phyloP scores from a whole-genome alignment of 2,888 invertebrate genomes.

The Notodonta dromedarius region DNA sequence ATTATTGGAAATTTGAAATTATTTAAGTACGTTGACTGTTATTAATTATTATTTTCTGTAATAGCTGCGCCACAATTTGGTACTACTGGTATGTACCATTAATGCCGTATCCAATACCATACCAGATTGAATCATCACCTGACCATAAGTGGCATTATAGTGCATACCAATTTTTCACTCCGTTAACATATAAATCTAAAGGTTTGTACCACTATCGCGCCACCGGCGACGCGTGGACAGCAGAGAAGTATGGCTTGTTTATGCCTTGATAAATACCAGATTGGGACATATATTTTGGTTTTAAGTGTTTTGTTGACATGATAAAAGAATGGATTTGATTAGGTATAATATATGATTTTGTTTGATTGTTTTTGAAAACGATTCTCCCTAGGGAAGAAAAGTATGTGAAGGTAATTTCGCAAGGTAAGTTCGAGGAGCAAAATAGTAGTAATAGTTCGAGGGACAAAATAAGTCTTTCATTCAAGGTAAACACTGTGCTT shows the following conservation, averaged over 20 bases:
- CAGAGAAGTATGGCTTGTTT: slow-evolving; percentile 23
- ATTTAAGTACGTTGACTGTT: too few species aligned
- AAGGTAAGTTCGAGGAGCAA: too few species aligned
- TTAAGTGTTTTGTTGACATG: slow-evolving; percentile 37
- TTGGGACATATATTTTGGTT: slow-evolving; percentile 24
- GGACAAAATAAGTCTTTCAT: too few species aligned
- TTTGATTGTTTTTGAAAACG: not conserved
- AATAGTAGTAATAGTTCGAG: too few species aligned
- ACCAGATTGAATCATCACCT: not conserved
- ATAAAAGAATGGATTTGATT: slow-evolving; percentile 11
- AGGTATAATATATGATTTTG: not conserved
- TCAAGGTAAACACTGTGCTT: too few species aligned
- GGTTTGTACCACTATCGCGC: slow-evolving; percentile 16
- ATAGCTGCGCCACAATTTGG: not conserved
- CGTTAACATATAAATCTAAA: slow-evolving; percentile 8
- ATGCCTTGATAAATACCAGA: slow-evolving; percentile 11
- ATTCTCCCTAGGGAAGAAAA: too few species aligned
- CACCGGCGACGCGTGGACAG: slow-evolving; percentile 35
- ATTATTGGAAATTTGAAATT: too few species aligned
- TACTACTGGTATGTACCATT: slow-evolving; percentile 5
- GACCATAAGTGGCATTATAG: slow-evolving; percentile 30
- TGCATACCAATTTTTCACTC: slow-evolving; percentile 38
- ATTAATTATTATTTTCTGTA: too few species aligned
- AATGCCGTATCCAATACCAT: slow-evolving; percentile 22
- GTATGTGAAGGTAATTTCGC: too few species aligned